A percentile compares a stretch with the other conserved stretches of the same genome.
Evolutionary conservation across 2,113 vertebrate genomes (phyloP).

Genomic region (Ornithorhynchus anatinus): DNA sequence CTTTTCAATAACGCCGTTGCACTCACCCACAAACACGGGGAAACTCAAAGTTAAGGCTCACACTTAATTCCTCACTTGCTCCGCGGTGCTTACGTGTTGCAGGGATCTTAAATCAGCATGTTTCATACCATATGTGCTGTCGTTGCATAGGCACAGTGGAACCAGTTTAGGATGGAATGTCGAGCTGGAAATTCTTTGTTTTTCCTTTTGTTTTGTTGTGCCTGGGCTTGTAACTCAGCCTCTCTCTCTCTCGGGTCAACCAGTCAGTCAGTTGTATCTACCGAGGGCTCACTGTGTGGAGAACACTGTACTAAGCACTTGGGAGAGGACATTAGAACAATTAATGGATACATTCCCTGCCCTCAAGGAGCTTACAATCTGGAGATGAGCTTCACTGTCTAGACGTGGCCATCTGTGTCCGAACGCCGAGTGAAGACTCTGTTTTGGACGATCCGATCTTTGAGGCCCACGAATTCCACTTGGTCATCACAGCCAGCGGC

Average conservation of each 20-base stretch:
- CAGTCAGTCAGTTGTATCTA: no score
- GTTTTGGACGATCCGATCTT: background rate
- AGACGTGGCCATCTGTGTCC: no score
- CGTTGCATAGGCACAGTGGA: constrained; percentile 29
- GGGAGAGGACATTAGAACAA: no score
- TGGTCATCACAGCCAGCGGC: constrained; percentile 72
- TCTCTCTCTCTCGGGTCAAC: no score
- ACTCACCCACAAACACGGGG: background rate
- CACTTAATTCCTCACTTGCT: constrained; percentile 27
- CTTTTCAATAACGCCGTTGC: constrained; percentile 29
- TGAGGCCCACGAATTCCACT: constrained; percentile 77
- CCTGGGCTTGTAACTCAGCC: no score
- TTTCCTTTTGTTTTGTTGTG: no score
- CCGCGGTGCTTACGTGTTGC: constrained; percentile 21
- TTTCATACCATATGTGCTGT: constrained; percentile 21
- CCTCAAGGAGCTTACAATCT: no score
- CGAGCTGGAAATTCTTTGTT: constrained; percentile 51
- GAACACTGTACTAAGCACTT: no score
- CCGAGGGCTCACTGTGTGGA: no score
- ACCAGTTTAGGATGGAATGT: constrained; percentile 34
- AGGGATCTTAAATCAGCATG: constrained; percentile 41
- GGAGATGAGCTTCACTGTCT: no score
- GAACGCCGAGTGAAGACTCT: background rate
- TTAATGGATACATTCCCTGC: no score
- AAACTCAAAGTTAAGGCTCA: constrained; percentile 17